phyloP scores from a whole-genome alignment of 2,888 invertebrate genomes.

The Leptopilina myrica region DNA sequence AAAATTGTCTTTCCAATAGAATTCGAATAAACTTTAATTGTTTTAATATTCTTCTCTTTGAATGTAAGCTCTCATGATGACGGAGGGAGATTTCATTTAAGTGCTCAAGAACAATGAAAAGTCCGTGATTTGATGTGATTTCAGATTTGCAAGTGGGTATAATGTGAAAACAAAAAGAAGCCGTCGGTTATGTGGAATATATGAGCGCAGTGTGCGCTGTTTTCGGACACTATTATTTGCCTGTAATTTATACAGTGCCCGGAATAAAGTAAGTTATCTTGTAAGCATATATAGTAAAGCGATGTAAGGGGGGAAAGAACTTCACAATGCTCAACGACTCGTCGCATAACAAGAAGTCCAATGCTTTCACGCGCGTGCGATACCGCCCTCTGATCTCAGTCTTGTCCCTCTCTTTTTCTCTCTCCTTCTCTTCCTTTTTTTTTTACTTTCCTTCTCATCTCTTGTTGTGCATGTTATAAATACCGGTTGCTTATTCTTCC shows the following conservation, averaged over 20 bases:
- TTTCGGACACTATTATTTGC: slow-evolving; percentile 65
- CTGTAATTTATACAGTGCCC: slow-evolving; percentile 66
- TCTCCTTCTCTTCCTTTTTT: slow-evolving; percentile 41
- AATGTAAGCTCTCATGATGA: background rate
- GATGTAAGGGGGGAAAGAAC: slow-evolving; percentile 44
- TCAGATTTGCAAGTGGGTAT: slow-evolving; percentile 19
- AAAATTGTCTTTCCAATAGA: too few relatives aligned
- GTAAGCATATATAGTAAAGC: slow-evolving; percentile 46
- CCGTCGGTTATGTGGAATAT: slow-evolving; percentile 39
- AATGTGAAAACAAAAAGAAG: slow-evolving; percentile 43
- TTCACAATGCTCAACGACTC: slow-evolving; percentile 58
- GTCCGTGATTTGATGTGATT: slow-evolving; percentile 12
- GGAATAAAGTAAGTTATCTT: slow-evolving; percentile 69
- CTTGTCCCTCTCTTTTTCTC: slow-evolving; percentile 39
- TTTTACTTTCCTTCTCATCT: slow-evolving; percentile 48
- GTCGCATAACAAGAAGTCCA: slow-evolving; percentile 51
- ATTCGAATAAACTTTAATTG: too few relatives aligned
- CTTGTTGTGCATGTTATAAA: slow-evolving; percentile 46
- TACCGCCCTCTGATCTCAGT: slow-evolving; percentile 54
- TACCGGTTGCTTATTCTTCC: slow-evolving; percentile 45
- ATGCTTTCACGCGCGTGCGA: slow-evolving; percentile 53
- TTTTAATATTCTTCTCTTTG: too few relatives aligned
- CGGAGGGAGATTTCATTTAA: slow-evolving; percentile 3
- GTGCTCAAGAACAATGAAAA: slow-evolving; percentile 6
- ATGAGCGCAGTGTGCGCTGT: slow-evolving; percentile 39